These are phyloP conservation scores for Gambelia wislizenii DNA, from an alignment of 2,797 vertebrate species.

Conservation along the genomic window DNA sequence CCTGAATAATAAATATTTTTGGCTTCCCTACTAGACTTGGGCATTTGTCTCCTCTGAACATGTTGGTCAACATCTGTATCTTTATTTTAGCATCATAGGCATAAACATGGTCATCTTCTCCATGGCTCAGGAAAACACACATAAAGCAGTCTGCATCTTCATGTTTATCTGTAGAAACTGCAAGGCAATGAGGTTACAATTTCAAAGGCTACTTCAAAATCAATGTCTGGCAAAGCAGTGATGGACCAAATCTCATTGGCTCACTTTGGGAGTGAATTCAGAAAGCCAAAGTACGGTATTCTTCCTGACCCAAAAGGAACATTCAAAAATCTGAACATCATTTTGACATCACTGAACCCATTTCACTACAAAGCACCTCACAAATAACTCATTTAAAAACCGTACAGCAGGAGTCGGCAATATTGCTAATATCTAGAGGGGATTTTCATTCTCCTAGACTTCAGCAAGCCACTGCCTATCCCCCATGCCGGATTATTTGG, in stretches of 20 bases:
- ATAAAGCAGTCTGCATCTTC: slow-evolving; percentile 90
- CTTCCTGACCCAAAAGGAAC: background rate
- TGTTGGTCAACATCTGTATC: slow-evolving; percentile 83
- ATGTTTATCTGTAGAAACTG: slow-evolving; percentile 85
- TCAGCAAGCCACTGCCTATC: too few species aligned
- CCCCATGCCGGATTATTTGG: too few species aligned
- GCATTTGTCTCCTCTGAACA: slow-evolving; percentile 93
- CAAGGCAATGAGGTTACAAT: background rate
- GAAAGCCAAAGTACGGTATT: background rate
- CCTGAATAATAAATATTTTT: slow-evolving; percentile 97
- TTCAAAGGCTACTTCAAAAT: slow-evolving; percentile 9
- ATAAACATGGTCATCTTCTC: slow-evolving; percentile 88
- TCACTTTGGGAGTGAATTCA: background rate
- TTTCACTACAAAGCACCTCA: background rate
- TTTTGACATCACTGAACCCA: background rate
- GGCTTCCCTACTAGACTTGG: slow-evolving; percentile 92
- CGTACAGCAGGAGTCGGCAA: too few species aligned
- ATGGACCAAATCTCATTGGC: background rate
- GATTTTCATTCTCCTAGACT: too few species aligned
- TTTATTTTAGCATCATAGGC: slow-evolving; percentile 84
- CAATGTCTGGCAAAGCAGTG: background rate
- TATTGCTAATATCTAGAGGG: too few species aligned
- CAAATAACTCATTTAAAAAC: background rate
- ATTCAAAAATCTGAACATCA: background rate
- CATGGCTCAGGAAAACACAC: slow-evolving; percentile 93